Base-by-base conservation (phyloP, 2,888 invertebrate genomes). In the Ischnura elegans region DNA sequence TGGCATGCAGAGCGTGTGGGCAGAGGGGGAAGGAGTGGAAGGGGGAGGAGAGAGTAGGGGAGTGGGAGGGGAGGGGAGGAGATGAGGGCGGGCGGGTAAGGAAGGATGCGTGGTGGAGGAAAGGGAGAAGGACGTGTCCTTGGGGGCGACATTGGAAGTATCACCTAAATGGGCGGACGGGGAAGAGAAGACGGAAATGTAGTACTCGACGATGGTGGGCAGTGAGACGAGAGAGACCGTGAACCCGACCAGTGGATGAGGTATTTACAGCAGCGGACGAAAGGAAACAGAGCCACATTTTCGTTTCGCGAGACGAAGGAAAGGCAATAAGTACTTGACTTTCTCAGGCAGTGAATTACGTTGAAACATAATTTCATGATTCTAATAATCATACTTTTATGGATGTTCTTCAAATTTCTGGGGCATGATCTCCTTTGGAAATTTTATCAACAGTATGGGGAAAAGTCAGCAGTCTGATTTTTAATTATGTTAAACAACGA, bases 81-180 rank as follows among this genome's bases (percentile, higher is more conserved):
- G 46, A 16, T 21, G 87, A 13, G 55, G 51, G 42, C 16, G 36
- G 36, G 29, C 3, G 51, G 29, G 51, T 10, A 36, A 19, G 87
- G 55, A 21, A 29, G n/a, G 85, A 19, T 42, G 46, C 1, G 42
- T 2, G 36, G n/a, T n/a, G 4, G 8, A 25, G 86, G 42, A 13
- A 36, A 76, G 55, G n/a, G n/a, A 61, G 90, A 90, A 90, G 90
- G 90, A 90, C 90, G 90, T 90, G 90, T 90, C 90, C 90, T 90
- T 90, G 90, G 90, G 61, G 90, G 90, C 61, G 61, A 90, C 76
- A 76, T 76, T 66, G 90, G 61, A 61, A 45, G 42, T 42, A 90
- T 61, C 36, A 87, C 55, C 46, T 47, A 5, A 25, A 10, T 25
- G 47, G 42, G 87, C 21, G 10, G 87, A 29, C 10, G 61, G 90